These are phyloP conservation scores for Pygoscelis adeliae DNA, from an alignment of 2,113 vertebrate genomes.

Conservation along the genomic window DNA sequence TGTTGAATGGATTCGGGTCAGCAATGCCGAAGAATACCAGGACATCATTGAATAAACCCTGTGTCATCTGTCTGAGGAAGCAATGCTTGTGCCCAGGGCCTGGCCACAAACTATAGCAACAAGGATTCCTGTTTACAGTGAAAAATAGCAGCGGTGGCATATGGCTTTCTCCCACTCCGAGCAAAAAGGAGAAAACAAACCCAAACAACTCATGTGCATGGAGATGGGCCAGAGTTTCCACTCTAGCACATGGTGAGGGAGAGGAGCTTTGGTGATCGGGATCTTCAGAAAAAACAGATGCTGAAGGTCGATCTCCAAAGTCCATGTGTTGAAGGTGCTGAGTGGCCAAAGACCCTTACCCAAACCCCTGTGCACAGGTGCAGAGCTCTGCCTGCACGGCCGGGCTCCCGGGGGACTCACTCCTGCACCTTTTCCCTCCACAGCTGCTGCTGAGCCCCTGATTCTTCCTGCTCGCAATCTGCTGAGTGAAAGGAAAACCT, in stretches of 20 bases:
- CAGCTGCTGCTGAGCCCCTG: rapidly evolving
- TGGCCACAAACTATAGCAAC: background rate
- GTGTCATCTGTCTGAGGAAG: background rate
- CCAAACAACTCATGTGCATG: background rate
- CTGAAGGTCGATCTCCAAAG: rapidly evolving
- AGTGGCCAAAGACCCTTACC: background rate
- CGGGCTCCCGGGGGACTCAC: rapidly evolving
- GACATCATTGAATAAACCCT: background rate
- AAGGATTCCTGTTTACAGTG: background rate
- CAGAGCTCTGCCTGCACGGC: background rate
- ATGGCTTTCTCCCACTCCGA: background rate
- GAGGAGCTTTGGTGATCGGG: background rate
- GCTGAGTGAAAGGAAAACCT: background rate
- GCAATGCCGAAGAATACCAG: background rate
- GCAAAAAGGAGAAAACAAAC: background rate
- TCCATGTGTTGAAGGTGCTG: background rate
- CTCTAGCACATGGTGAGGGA: background rate
- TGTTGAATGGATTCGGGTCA: background rate
- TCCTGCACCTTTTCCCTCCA: background rate
- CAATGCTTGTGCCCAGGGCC: background rate
- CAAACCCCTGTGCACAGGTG: rapidly evolving
- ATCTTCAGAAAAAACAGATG: background rate
- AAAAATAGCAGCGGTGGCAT: too few species aligned
- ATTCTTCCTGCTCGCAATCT: background rate
- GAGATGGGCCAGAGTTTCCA: background rate